These are phyloP conservation scores for Brachyalestes nurse DNA, from an alignment of 2,797 vertebrate species.

Conservation along the genomic window DNA sequence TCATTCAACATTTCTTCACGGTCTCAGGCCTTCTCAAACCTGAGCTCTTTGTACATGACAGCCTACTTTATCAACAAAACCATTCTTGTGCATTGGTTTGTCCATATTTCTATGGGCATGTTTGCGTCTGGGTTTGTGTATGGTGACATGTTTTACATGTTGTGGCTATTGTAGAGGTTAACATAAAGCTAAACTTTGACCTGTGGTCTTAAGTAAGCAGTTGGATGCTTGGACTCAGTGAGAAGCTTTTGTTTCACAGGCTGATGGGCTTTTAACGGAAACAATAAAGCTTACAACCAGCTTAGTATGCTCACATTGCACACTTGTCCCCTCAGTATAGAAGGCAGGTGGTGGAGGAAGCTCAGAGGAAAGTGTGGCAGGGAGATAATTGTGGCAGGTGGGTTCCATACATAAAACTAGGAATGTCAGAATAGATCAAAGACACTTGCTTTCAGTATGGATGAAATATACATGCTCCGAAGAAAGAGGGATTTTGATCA, in stretches of 20 bases:
- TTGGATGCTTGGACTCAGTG: conserved; percentile 32
- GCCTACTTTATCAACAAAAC: conserved; percentile 55
- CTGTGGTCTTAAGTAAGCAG: conserved; percentile 24
- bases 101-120: conserved; percentile 11
- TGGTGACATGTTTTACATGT: conserved; percentile 4
- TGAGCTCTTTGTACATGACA: conserved; percentile 33
- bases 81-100: conserved; percentile 30
- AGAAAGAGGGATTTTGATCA: not conserved
- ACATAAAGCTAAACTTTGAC: conserved; percentile 43
- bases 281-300: conserved; percentile 58
- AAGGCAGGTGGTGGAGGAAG: conserved; percentile 54
- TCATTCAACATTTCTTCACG: conserved; percentile 61
- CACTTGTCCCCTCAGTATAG: conserved; percentile 45
- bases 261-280: conserved; percentile 60
- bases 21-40: conserved; percentile 58
- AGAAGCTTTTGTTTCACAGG: conserved; percentile 55
- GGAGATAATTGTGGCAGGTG: not conserved
- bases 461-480: not conserved
- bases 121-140: conserved; percentile 31
- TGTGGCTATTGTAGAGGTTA: conserved; percentile 36
- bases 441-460: not conserved
- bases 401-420: conserved; percentile 6
- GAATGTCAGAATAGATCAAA: not conserved
- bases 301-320: conserved; percentile 49
- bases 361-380: conserved; percentile 13